Conservation (phyloP, 1,140 invertebrate species). For the Yoshiicerus persimilis region DNA sequence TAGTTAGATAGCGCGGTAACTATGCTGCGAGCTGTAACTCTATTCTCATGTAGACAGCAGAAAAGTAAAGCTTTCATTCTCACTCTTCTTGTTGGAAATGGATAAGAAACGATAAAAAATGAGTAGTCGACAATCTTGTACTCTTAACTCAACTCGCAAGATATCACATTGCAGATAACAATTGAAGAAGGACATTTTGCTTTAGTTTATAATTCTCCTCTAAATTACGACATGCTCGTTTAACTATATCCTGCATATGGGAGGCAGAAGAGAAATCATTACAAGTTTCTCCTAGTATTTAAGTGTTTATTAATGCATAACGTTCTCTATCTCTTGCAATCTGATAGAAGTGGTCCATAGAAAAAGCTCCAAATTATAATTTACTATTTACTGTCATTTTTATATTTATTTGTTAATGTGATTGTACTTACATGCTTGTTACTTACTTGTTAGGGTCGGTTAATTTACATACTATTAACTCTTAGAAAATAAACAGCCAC, state of each 20-base stretch:
- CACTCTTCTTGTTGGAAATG: neutral
- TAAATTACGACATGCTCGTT: neutral
- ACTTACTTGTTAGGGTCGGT: neutral
- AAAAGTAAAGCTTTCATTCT: neutral
- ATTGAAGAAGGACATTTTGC: neutral
- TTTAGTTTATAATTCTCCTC: neutral
- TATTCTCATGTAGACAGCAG: neutral
- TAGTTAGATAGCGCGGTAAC: neutral
- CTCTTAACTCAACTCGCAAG: neutral
- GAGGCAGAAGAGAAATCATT: neutral
- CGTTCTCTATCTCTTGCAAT: neutral
- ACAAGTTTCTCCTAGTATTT: neutral
- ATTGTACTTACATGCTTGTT: neutral
- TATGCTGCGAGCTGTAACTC: too few species aligned
- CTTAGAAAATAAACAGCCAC: too few species aligned
- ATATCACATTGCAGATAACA: neutral
- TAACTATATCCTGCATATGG: neutral
- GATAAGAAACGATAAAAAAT: neutral
- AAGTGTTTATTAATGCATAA: neutral
- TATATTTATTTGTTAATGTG: neutral
- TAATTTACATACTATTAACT: neutral
- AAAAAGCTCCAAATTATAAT: neutral
- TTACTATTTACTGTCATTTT: neutral
- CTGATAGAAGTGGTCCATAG: neutral
- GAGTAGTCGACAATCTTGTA: neutral